Evolutionary conservation across 2,113 vertebrate species (phyloP).

Genomic region (Chitala chitala): DNA sequence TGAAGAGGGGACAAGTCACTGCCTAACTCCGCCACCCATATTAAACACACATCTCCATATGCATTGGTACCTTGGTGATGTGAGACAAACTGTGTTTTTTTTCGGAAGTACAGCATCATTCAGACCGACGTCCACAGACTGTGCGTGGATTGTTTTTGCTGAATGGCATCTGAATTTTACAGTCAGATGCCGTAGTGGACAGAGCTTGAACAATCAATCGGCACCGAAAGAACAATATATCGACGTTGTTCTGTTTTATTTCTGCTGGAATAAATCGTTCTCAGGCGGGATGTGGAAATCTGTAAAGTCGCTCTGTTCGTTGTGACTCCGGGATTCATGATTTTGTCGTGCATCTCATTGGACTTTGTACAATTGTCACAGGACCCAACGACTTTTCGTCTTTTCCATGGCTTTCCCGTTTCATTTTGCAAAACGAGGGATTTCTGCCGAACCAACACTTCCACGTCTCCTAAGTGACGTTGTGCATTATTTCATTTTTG

Average conservation of each 20-base stretch:
- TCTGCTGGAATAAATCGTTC: not conserved
- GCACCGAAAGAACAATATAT: not conserved
- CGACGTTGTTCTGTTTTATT: not conserved
- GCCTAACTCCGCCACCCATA: constrained; percentile 37
- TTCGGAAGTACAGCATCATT: not conserved
- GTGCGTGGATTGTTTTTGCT: not conserved
- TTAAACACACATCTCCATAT: constrained; percentile 43
- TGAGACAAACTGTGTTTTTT: not conserved
- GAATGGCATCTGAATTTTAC: constrained; percentile 4
- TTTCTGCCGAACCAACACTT: not conserved
- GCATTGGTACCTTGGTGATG: constrained; percentile 36
- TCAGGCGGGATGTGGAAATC: not conserved
- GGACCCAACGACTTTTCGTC: not conserved
- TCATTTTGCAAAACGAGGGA: constrained; percentile 10
- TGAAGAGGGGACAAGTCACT: not conserved
- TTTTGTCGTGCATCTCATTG: not conserved
- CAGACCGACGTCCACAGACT: constrained; percentile 16
- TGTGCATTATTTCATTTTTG: not conserved
- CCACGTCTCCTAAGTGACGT: not conserved
- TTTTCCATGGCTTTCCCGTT: not conserved
- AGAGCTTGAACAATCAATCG: not conserved
- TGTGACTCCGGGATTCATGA: not conserved
- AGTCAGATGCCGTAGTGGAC: not conserved
- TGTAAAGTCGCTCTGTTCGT: not conserved
- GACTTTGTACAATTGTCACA: constrained; percentile 1